These are phyloP conservation scores for Anastrepha obliqua DNA, from an alignment of 1,140 invertebrate genomes.

Conservation along the genomic window DNA sequence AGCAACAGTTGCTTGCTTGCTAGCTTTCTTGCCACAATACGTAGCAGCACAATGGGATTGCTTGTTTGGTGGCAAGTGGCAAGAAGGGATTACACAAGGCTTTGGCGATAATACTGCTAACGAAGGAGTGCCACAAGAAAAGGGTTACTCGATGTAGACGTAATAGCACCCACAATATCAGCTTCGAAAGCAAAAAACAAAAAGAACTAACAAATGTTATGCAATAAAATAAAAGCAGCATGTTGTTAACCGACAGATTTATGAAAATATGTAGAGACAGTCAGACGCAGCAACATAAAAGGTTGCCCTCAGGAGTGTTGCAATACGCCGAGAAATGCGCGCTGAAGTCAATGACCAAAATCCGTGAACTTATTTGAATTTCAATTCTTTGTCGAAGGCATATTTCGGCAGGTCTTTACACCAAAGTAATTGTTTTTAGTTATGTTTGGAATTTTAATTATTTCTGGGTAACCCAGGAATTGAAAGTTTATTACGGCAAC, in stretches of 20 bases:
- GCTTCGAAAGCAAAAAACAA: not conserved
- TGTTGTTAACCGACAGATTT: conserved; percentile 42
- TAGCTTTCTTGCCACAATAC: not conserved
- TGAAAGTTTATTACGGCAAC: not conserved
- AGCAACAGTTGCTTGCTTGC: conserved; percentile 33
- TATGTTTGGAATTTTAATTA: conserved; percentile 48
- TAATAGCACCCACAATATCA: not conserved
- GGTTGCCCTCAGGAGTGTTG: conserved; percentile 5
- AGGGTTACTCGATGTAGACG: not conserved
- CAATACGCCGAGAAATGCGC: not conserved
- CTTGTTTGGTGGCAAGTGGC: conserved; percentile 23
- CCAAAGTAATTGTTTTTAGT: not conserved
- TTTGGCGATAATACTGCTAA: conserved; percentile 14
- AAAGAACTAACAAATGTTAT: conserved; percentile 5
- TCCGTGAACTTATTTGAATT: conserved; percentile 50
- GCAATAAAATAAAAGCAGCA: conserved; percentile 50
- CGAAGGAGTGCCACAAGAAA: not conserved
- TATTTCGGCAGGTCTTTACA: not conserved
- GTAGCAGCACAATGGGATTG: not conserved
- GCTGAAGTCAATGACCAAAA: not conserved
- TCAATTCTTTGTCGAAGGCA: not conserved
- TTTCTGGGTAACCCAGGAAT: not conserved
- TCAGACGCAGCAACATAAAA: conserved; percentile 14
- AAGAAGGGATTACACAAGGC: conserved; percentile 22
- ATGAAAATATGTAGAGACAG: not conserved